Evolutionary conservation across 2,888 invertebrate genomes (phyloP).

Genomic region (Cephalotes varians): DNA sequence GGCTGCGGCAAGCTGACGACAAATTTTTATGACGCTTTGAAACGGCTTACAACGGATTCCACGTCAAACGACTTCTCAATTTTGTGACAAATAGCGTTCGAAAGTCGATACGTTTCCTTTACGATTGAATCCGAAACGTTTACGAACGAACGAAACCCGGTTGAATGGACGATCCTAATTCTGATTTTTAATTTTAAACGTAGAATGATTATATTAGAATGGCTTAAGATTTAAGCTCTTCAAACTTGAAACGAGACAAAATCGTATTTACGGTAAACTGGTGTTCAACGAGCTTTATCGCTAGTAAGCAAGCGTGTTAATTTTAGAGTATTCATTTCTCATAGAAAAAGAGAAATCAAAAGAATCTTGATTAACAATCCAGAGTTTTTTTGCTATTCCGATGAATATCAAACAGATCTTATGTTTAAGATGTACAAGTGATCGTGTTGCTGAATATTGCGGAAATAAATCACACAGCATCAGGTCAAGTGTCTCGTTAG

Average conservation of each 20-base stretch:
- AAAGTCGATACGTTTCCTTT: neutral
- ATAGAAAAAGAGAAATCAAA: neutral
- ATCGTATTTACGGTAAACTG: neutral
- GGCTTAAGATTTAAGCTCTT: neutral
- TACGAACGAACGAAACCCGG: neutral
- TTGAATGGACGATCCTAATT: neutral
- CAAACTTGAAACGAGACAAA: conserved; percentile 1
- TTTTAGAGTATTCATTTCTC: neutral
- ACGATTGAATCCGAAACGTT: neutral
- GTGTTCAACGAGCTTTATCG: neutral
- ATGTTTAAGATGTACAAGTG: conserved; percentile 29
- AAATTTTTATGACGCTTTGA: conserved; percentile 23
- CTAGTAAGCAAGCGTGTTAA: neutral
- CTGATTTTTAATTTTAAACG: neutral
- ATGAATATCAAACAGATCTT: conserved; percentile 2
- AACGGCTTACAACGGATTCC: conserved; percentile 19
- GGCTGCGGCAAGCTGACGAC: conserved; percentile 26
- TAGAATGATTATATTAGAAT: conserved; percentile 4
- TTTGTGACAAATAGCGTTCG: neutral
- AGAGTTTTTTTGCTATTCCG: neutral
- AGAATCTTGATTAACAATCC: conserved; percentile 19
- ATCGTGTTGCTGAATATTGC: conserved; percentile 47
- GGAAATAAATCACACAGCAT: conserved; percentile 43
- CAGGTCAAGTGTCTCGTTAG: conserved; percentile 57
- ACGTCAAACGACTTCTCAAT: neutral